Evolutionary conservation across 2,113 vertebrate genomes (phyloP).

Genomic region (Craseonycteris thonglongyai): DNA sequence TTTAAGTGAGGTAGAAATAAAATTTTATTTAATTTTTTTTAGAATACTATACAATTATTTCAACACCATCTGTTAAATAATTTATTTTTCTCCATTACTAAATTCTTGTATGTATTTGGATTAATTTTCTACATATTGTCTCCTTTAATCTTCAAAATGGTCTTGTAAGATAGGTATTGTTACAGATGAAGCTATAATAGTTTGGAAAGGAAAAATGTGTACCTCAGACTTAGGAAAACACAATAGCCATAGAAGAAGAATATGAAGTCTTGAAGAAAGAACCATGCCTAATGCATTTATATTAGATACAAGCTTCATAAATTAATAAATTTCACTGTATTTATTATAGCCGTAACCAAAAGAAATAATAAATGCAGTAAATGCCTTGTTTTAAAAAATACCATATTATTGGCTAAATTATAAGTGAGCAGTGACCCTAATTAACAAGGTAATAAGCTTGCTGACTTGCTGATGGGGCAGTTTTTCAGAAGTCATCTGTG

Average conservation of each 20-base stretch:
- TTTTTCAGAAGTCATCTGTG: conserved; percentile 64
- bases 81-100: neutral
- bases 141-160: neutral
- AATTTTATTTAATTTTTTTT: neutral
- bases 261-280: conserved; percentile 66
- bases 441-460: conserved; percentile 79
- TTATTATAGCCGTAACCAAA: conserved; percentile 76
- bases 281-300: conserved; percentile 72
- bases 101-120: neutral
- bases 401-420: conserved; percentile 79
- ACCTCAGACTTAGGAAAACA: conserved; percentile 29
- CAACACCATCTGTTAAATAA: neutral
- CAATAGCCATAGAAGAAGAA: conserved; percentile 32
- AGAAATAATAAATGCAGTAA: conserved; percentile 81
- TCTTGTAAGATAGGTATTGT: neutral
- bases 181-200: neutral
- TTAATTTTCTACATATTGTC: neutral
- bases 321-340: conserved; percentile 77
- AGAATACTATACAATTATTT: neutral
- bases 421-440: conserved; percentile 80
- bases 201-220: neutral
- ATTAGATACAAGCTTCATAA: conserved; percentile 73
- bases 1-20: neutral
- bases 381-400: conserved; percentile 79
- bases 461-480: conserved; percentile 74